Evolutionary conservation across 2,113 vertebrate species (phyloP).

Genomic region (Cnemophilus loriae): DNA sequence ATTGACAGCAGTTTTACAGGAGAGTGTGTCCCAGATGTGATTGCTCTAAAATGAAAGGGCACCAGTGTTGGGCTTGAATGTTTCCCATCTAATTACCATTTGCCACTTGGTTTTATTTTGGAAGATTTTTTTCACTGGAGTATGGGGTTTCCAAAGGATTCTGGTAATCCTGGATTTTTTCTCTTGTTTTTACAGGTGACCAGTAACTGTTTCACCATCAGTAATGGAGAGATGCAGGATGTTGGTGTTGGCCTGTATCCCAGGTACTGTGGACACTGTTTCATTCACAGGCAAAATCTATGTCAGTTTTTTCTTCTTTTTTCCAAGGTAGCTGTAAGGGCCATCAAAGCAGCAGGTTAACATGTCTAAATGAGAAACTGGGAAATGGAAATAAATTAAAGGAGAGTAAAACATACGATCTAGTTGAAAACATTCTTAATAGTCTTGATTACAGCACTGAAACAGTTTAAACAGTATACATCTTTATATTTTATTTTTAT

Average conservation of each 20-base stretch:
- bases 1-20: slow-evolving; percentile 29
- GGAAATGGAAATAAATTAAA: slow-evolving; percentile 37
- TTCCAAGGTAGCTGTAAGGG: not conserved
- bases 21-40: slow-evolving; percentile 4
- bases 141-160: slow-evolving; percentile 12
- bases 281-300: slow-evolving; percentile 41
- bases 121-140: not conserved
- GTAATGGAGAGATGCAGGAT: slow-evolving; percentile 94
- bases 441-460: not conserved
- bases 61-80: slow-evolving; percentile 7
- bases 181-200: slow-evolving; percentile 84
- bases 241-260: slow-evolving; percentile 93
- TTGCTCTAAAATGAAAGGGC: slow-evolving; percentile 15
- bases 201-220: slow-evolving; percentile 96
- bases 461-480: not conserved
- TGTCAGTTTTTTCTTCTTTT: not conserved
- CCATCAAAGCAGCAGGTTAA: not conserved
- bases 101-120: slow-evolving; percentile 35
- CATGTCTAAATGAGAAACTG: not conserved
- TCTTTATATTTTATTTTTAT: not conserved
- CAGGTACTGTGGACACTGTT: slow-evolving; percentile 77
- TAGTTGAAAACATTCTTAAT: not conserved
- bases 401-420: not conserved
- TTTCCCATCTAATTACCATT: slow-evolving; percentile 29
- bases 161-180: slow-evolving; percentile 47